Conservation (phyloP, 2,888 invertebrate species). For the Hemaris fuciformis region DNA sequence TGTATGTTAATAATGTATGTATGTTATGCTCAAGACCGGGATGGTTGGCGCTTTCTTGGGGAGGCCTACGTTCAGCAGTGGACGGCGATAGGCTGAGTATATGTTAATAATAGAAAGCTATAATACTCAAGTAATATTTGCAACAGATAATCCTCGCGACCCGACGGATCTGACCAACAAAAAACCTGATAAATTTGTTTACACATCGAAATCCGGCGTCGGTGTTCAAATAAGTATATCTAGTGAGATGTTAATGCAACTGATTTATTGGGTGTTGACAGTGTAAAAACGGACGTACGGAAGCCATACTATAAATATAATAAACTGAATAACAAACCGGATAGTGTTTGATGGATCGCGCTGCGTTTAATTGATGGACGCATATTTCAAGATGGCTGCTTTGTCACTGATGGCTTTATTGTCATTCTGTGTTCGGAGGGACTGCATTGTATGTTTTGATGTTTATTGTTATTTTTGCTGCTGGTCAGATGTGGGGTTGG, state of each 20-base stretch:
- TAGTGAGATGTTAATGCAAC: slow-evolving; percentile 57
- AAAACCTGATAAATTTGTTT: not conserved
- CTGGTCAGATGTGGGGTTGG: not conserved
- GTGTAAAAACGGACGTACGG: slow-evolving; percentile 42
- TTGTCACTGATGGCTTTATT: not conserved
- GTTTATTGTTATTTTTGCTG: not conserved
- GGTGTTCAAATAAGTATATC: slow-evolving; percentile 44
- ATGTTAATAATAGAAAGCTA: not conserved
- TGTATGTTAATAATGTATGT: too few species aligned
- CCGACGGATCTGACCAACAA: not conserved
- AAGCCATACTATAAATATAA: slow-evolving; percentile 69
- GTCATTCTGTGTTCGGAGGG: not conserved
- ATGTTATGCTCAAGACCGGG: too few species aligned
- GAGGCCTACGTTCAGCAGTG: too few species aligned
- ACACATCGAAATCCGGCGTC: slow-evolving; percentile 1
- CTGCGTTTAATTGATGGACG: slow-evolving; percentile 5
- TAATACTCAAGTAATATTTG: not conserved
- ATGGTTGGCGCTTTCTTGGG: too few species aligned
- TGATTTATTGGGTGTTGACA: slow-evolving; percentile 78
- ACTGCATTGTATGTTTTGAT: not conserved
- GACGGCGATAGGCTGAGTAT: too few species aligned
- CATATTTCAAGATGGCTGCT: not conserved
- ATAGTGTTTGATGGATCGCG: slow-evolving; percentile 36
- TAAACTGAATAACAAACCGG: slow-evolving; percentile 51
- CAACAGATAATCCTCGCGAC: not conserved